Percentiles rank a stretch among this genome's conserved stretches.
phyloP scores from a whole-genome alignment of 2,888 invertebrate species.

The Cephus spinipes region DNA sequence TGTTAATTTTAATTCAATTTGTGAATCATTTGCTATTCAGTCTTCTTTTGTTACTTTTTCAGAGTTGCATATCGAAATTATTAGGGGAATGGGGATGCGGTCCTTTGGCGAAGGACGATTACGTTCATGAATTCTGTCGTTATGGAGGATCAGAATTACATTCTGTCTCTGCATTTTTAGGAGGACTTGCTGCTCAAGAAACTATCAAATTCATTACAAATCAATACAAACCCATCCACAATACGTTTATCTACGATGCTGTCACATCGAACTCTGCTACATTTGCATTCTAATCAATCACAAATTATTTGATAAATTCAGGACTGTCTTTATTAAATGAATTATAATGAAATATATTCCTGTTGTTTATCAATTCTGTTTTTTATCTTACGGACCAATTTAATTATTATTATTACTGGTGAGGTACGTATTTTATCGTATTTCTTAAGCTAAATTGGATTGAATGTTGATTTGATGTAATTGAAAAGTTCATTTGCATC shows the following conservation, averaged over 20 bases:
- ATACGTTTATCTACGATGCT: conserved; percentile 95
- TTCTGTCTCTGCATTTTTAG: conserved; percentile 91
- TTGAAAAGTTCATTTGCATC: background rate
- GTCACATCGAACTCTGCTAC: conserved; percentile 87
- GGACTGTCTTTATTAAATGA: conserved; percentile 30
- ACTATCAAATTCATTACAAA: conserved; percentile 91
- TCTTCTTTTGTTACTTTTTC: conserved; percentile 21
- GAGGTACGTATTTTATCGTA: background rate
- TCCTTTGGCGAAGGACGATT: conserved; percentile 86
- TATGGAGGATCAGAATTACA: conserved; percentile 97
- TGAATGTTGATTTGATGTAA: background rate
- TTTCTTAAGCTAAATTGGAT: background rate
- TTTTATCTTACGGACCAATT: background rate
- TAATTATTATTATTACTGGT: background rate
- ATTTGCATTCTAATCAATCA: conserved; percentile 75
- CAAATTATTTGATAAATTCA: conserved; percentile 10
- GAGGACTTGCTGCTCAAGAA: conserved; percentile 95
- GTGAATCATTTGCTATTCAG: background rate
- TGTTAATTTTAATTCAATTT: background rate
- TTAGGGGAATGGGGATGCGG: conserved; percentile 88
- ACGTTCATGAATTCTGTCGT: conserved; percentile 93
- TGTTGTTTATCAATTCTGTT: conserved; percentile 21
- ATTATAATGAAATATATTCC: conserved; percentile 28
- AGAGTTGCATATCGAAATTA: conserved; percentile 76
- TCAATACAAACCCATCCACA: conserved; percentile 96